Evolutionary conservation across 2,888 invertebrate species (phyloP).

Genomic region (Trissolcus brochymenae): DNA sequence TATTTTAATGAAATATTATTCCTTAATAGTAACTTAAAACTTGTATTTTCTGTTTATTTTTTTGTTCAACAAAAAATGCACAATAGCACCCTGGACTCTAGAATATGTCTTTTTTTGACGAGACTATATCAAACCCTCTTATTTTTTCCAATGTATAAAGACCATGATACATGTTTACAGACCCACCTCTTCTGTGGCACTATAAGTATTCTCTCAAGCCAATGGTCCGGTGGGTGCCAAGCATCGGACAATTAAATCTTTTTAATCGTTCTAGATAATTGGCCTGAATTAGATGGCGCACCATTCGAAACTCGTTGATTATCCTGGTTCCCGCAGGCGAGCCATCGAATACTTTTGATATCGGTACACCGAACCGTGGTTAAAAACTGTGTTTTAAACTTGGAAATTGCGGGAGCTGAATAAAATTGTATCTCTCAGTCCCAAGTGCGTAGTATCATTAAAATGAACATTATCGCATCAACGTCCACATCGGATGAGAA

Average conservation of each 20-base stretch:
- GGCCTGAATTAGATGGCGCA: slow-evolving; percentile 69
- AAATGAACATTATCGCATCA: background rate
- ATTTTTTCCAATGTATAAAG: slow-evolving; percentile 56
- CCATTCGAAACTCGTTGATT: slow-evolving; percentile 56
- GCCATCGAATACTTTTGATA: slow-evolving; percentile 23
- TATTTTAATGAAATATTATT: too few relatives aligned
- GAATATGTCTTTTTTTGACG: slow-evolving; percentile 50
- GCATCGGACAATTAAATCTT: slow-evolving; percentile 71
- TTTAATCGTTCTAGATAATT: slow-evolving; percentile 73
- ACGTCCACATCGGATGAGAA: too few relatives aligned
- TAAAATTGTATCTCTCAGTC: slow-evolving; percentile 1
- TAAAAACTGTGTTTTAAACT: slow-evolving; percentile 12
- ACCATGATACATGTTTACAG: slow-evolving; percentile 61
- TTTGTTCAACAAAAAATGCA: background rate
- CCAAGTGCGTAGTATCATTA: too few relatives aligned
- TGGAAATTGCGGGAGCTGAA: slow-evolving; percentile 7
- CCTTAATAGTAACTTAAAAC: too few relatives aligned
- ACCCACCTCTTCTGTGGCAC: slow-evolving; percentile 45
- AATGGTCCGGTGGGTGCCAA: slow-evolving; percentile 53
- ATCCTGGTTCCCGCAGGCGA: slow-evolving; percentile 52
- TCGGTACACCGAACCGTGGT: slow-evolving; percentile 6
- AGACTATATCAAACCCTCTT: slow-evolving; percentile 61
- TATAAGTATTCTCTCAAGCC: slow-evolving; percentile 25
- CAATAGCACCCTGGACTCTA: slow-evolving; percentile 37
- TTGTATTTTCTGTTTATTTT: too few relatives aligned